phyloP scores from a whole-genome alignment of 2,797 vertebrate genomes.

The Semotilus atromaculatus region DNA sequence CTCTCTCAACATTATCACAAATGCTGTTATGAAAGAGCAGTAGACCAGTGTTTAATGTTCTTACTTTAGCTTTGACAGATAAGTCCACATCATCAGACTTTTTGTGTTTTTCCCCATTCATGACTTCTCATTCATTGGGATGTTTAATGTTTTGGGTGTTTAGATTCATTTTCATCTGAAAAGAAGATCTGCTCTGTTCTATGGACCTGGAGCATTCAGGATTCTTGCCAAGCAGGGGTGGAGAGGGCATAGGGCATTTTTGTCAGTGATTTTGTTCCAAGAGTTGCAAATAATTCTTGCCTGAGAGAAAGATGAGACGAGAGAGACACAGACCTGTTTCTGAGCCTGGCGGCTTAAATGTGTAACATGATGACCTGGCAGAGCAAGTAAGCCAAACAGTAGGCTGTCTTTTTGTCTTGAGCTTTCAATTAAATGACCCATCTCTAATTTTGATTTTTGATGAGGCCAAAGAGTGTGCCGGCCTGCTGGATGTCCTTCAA shows the following conservation, averaged over 20 bases:
- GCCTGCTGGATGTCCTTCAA: not conserved
- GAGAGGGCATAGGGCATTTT: slow-evolving; percentile 2
- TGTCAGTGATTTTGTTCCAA: slow-evolving; percentile 19
- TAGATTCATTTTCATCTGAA: not conserved
- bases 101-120: not conserved
- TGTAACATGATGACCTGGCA: slow-evolving; percentile 4
- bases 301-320: slow-evolving; percentile 5
- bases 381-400: slow-evolving; percentile 14
- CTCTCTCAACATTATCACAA: slow-evolving; percentile 34
- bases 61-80: slow-evolving; percentile 4
- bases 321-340: slow-evolving; percentile 30
- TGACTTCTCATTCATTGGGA: not conserved
- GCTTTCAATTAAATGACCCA: not conserved
- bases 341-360: not conserved
- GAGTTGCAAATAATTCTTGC: slow-evolving; percentile 17
- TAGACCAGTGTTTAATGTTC: not conserved
- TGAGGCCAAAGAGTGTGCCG: not conserved
- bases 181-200: not conserved
- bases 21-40: slow-evolving; percentile 35
- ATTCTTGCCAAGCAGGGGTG: slow-evolving; percentile 20
- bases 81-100: not conserved
- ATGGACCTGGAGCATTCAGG: not conserved
- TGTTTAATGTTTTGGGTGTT: not conserved
- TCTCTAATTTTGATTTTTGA: not conserved
- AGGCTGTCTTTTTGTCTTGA: not conserved